Evolutionary conservation across 2,797 vertebrate genomes (phyloP).

Genomic region (Manis javanica): DNA sequence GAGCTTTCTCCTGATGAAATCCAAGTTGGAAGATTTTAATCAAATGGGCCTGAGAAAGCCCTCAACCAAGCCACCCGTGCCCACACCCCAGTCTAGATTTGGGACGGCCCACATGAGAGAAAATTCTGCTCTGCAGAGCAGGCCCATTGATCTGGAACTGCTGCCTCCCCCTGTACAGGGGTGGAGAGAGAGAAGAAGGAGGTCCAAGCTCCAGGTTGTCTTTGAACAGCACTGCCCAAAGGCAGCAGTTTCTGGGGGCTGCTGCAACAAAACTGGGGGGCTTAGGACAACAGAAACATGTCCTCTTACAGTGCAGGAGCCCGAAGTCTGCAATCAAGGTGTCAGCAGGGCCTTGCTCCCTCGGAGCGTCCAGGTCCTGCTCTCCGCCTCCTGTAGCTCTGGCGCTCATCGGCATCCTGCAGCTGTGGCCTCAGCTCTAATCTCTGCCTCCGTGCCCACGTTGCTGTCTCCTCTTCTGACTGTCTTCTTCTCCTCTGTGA

Average conservation of each 20-base stretch:
- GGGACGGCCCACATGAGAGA: not conserved
- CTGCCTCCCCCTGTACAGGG: not conserved
- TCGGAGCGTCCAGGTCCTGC: accelerated
- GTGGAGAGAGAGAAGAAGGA: not conserved
- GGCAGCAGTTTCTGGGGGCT: not conserved
- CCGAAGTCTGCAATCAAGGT: not conserved
- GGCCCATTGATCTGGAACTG: not conserved
- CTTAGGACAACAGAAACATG: not conserved
- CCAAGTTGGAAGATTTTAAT: not conserved
- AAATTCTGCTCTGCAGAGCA: not conserved
- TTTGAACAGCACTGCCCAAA: not conserved
- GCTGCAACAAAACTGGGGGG: not conserved
- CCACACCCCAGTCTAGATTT: not conserved
- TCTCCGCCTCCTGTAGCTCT: not conserved
- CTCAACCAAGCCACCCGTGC: not conserved
- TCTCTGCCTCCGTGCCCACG: not conserved
- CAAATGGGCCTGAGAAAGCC: too few relatives aligned
- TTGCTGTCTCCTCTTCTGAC: not conserved
- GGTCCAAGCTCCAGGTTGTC: not conserved
- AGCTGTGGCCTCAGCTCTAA: not conserved
- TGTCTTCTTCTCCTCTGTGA: not conserved
- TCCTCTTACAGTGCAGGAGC: not conserved
- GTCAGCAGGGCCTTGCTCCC: not conserved
- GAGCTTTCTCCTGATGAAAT: not conserved
- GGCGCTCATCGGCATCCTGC: not conserved